phyloP scores from a whole-genome alignment of 2,113 vertebrate species.

The Menura novaehollandiae region DNA sequence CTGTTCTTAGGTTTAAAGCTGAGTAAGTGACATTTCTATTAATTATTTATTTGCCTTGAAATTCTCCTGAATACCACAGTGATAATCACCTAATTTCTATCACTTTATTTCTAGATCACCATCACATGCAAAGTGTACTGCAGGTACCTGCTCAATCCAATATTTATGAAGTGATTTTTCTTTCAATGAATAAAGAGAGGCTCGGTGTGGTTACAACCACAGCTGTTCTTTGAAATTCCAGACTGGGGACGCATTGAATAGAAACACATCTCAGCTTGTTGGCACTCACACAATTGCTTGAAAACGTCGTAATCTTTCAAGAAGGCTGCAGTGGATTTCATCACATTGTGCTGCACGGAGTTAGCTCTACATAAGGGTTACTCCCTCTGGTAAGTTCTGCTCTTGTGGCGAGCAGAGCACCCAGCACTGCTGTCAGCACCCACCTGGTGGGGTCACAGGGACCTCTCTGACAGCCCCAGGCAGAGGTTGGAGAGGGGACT shows the following conservation, averaged over 20 bases:
- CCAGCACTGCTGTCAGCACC: background rate
- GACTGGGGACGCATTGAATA: background rate
- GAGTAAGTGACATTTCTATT: constrained; percentile 59
- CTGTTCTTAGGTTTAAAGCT: constrained; percentile 20
- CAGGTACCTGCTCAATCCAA: constrained; percentile 1
- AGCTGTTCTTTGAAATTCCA: background rate
- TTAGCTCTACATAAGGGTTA: background rate
- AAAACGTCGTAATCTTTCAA: background rate
- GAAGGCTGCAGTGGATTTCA: background rate
- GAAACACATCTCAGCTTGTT: background rate
- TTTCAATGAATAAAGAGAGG: background rate
- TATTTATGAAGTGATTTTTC: constrained; percentile 41
- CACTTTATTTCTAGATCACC: constrained; percentile 39
- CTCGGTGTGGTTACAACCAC: background rate
- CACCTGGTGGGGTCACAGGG: background rate
- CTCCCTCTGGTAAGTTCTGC: background rate
- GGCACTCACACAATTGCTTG: background rate
- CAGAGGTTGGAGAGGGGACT: background rate
- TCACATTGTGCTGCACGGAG: background rate
- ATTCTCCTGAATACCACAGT: constrained; percentile 41
- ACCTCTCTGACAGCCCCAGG: background rate
- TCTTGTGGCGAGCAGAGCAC: background rate
- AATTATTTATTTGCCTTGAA: constrained; percentile 71
- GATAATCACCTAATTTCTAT: constrained; percentile 51
- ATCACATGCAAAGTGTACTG: background rate